Evolutionary conservation across 2,797 vertebrate species (phyloP), one percentile per base, ranked within the genome.

Genomic region (Macrochelys suwanniensis): DNA sequence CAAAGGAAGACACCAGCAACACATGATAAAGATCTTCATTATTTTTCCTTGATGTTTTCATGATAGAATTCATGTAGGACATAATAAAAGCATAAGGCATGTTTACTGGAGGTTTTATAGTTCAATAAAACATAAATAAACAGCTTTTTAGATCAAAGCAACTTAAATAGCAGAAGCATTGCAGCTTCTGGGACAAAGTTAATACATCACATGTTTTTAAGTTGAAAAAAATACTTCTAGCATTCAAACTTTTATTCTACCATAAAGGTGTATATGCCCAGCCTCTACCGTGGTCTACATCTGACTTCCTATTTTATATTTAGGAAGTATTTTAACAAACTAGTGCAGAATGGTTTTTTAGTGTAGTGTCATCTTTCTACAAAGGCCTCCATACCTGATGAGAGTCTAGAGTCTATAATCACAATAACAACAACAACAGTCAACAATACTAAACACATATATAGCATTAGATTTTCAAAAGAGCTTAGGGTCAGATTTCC

Each of bases 141-240:
- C 97, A 97, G 97, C 96, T 97, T 97, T 98, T 94, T 84, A 97
- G 97, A 98, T 98, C 97, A 97, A 97, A 98, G 97, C 88, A 94
- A 86, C 96, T 79, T 95, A 92, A 95, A 95, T 89, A 94, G 97
- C 97, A 97, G 97, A 95, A 95, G 90, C 83, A 11, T 84, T 77
- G 95, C 56, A 87, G 97, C 97, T 98, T 97, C 97, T 97, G 97
- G 94, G 93, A 94, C 89, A 88, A 90, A 96, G 89, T 86, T 87
- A 95, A 89, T 96, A 96, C 51, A 94, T 92, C 84, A 28, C 90
- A 87, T 68, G 81, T 61, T 85, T 86, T 89, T 85, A 51, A 89
- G 85, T 17, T 95, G 92, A 95, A 96, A 94, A 94, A 65, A 82
- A 61, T 2, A 3, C 65, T 94, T 76, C 94, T 82, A 87, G 65